phyloP scores from a whole-genome alignment of 2,113 vertebrate genomes.

The Lagenorhynchus albirostris region DNA sequence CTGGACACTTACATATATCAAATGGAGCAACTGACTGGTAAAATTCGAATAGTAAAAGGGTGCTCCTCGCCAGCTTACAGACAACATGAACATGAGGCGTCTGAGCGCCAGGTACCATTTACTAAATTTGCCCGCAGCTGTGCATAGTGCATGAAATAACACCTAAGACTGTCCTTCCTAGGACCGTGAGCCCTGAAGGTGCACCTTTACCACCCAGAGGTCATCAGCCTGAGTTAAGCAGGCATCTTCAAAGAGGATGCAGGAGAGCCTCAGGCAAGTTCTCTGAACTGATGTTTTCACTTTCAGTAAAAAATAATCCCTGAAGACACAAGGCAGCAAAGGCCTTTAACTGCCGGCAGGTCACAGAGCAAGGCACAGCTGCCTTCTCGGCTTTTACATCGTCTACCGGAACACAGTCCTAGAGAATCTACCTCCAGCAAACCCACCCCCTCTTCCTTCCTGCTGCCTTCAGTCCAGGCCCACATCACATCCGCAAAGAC shows the following conservation, averaged over 20 bases:
- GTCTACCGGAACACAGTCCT: not conserved
- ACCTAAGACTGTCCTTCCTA: accelerated
- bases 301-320: not conserved
- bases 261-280: not conserved
- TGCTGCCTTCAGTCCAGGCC: not conserved
- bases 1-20: not conserved
- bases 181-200: not conserved
- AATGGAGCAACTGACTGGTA: not conserved
- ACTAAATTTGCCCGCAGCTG: not conserved
- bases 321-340: not conserved
- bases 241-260: not conserved
- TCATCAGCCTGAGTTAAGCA: not conserved
- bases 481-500: not conserved
- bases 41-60: not conserved
- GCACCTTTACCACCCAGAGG: not conserved
- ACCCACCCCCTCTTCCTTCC: not conserved
- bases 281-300: not conserved
- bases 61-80: not conserved
- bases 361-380: not conserved
- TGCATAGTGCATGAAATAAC: not conserved
- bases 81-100: not conserved
- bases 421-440: not conserved
- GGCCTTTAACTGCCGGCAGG: not conserved
- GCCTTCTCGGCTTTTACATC: not conserved
- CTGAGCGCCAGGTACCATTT: accelerated